phyloP scores from a whole-genome alignment of 1,140 invertebrate genomes.

The Pemphigus obesinymphae region DNA sequence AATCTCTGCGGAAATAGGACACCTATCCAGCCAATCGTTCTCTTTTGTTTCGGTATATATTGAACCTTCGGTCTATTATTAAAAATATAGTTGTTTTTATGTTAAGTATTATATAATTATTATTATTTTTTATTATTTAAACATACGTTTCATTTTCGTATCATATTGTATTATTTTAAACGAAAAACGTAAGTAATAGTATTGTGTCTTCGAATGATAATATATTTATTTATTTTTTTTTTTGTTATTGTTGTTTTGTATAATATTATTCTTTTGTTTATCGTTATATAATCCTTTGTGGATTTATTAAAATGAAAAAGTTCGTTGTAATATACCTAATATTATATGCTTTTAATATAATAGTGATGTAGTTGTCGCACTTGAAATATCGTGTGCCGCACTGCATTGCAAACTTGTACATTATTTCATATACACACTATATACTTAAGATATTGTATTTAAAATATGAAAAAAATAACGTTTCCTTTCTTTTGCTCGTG shows the following conservation, averaged over 20 bases:
- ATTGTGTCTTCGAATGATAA: not conserved
- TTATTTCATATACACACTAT: not conserved
- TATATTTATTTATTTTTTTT: conserved; percentile 1
- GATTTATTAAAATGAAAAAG: not conserved
- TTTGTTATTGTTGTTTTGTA: not conserved
- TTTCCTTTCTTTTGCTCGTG: conserved; percentile 4
- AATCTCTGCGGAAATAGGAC: no score
- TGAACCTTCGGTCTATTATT: no score
- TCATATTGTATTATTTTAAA: not conserved
- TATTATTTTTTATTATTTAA: not conserved
- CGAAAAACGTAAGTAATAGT: not conserved
- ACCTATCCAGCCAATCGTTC: no score
- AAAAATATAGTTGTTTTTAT: conserved; percentile 9
- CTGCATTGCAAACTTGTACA: not conserved
- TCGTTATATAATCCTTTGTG: no score
- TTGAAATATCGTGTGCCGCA: not conserved
- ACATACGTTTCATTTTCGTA: conserved; percentile 4
- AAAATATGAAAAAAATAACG: not conserved
- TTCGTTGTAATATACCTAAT: conserved; percentile 1
- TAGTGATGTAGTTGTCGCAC: not conserved
- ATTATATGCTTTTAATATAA: no score
- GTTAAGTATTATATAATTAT: no score
- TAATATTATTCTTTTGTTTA: not conserved
- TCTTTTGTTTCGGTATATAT: no score
- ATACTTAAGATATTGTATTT: not conserved